Percentiles rank a stretch among this genome's conserved stretches.
These are phyloP conservation scores for Diglossa brunneiventris DNA, from an alignment of 2,113 vertebrate species.

Conservation along the genomic window DNA sequence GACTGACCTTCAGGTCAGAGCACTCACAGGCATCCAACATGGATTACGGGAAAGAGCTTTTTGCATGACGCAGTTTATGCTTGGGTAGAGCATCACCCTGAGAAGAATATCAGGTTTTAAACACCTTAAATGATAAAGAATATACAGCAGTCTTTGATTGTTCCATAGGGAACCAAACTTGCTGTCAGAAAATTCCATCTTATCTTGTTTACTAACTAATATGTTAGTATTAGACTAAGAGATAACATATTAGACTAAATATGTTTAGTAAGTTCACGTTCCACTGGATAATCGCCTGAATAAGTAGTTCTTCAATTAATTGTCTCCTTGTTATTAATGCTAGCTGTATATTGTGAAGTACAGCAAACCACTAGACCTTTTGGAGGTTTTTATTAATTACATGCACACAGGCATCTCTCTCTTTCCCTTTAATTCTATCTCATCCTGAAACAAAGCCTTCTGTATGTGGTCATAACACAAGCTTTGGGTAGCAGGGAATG, in stretches of 20 bases:
- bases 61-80: neutral
- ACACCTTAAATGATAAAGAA: neutral
- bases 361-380: neutral
- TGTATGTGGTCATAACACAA: neutral
- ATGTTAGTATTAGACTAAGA: neutral
- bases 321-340: neutral
- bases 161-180: neutral
- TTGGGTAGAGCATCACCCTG: neutral
- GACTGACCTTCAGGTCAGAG: neutral
- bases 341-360: neutral
- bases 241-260: neutral
- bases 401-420: neutral
- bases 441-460: slow-evolving; percentile 18
- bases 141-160: neutral
- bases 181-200: neutral
- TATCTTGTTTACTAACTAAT: neutral
- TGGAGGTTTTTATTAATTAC: neutral
- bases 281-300: neutral
- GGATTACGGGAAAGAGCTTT: neutral
- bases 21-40: neutral
- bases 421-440: slow-evolving; percentile 11
- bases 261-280: neutral
- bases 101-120: neutral
- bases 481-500: neutral
- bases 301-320: neutral